Percentiles rank a stretch among this genome's conserved stretches.
Evolutionary conservation across 1,140 invertebrate species (phyloP).

Genomic region (Ceratina calcarata): DNA sequence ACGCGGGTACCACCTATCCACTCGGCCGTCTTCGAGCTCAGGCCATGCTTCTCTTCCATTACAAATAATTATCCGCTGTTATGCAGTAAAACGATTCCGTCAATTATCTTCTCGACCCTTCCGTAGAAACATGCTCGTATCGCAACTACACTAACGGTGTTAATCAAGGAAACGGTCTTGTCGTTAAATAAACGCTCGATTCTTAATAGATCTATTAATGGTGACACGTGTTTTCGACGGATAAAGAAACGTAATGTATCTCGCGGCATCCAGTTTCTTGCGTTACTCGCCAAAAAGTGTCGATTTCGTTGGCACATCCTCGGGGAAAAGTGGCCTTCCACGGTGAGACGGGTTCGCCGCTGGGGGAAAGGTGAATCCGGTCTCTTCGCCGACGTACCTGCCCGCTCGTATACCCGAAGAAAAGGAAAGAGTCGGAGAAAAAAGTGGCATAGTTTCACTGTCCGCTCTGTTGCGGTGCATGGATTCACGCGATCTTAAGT

Average conservation of each 20-base stretch:
- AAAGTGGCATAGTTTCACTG: slow-evolving; percentile 47
- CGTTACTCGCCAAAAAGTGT: slow-evolving; percentile 26
- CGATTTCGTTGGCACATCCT: neutral
- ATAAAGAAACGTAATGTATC: no score
- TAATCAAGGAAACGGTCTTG: no score
- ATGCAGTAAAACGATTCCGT: neutral
- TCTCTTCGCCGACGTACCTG: neutral
- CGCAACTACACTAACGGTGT: neutral
- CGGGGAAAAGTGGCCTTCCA: slow-evolving; percentile 33
- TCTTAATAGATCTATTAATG: neutral
- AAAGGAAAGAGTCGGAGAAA: slow-evolving; percentile 36
- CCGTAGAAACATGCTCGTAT: neutral
- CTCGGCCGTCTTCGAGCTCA: slow-evolving; percentile 19
- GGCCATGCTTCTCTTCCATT: neutral
- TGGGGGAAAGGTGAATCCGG: slow-evolving; percentile 28
- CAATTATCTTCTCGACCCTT: neutral
- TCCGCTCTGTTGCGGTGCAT: slow-evolving; percentile 33
- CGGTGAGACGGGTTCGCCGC: slow-evolving; percentile 1
- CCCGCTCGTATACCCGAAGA: slow-evolving; percentile 7
- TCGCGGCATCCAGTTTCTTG: neutral
- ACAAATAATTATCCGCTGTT: neutral
- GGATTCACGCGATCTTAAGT: slow-evolving; percentile 40
- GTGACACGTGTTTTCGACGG: neutral
- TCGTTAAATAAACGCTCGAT: no score
- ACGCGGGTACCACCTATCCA: slow-evolving; percentile 16